A percentile compares a stretch with the other conserved stretches of the same genome.
Conservation (phyloP, 2,113 vertebrate genomes). For the Myotis lucifugus region DNA sequence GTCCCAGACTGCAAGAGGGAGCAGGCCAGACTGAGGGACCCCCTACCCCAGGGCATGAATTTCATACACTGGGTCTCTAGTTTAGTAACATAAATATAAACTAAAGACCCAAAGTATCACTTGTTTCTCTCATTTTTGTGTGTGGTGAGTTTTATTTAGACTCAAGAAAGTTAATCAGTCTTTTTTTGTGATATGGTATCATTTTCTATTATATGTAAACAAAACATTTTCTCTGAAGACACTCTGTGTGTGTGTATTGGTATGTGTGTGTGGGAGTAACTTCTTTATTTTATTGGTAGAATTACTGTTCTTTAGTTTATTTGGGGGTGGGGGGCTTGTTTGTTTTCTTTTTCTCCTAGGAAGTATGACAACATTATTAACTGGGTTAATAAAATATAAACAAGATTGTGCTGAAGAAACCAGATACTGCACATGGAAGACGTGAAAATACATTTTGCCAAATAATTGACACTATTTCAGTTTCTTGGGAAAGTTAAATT, state of each 20-base stretch:
- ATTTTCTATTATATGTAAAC: neutral
- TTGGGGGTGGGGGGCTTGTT: neutral
- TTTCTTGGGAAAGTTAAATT: neutral
- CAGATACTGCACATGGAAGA: neutral
- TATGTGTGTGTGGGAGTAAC: neutral
- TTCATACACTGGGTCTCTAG: too few species aligned
- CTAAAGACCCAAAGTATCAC: neutral
- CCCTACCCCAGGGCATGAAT: too few species aligned
- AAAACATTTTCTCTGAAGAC: neutral
- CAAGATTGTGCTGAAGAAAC: neutral
- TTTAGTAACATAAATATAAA: neutral
- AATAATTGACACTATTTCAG: neutral
- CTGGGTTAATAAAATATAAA: neutral
- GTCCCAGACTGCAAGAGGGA: too few species aligned
- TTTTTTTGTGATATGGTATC: neutral
- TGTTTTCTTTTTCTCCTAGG: neutral
- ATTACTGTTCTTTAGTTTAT: neutral
- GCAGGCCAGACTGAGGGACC: too few species aligned
- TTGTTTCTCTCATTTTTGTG: neutral
- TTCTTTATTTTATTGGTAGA: neutral
- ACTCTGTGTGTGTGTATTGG: neutral
- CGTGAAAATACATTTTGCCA: neutral
- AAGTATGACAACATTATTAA: neutral
- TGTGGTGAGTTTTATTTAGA: neutral
- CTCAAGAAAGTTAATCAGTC: neutral